phyloP scores from a whole-genome alignment of 2,113 vertebrate species.

The Archocentrus centrarchus region DNA sequence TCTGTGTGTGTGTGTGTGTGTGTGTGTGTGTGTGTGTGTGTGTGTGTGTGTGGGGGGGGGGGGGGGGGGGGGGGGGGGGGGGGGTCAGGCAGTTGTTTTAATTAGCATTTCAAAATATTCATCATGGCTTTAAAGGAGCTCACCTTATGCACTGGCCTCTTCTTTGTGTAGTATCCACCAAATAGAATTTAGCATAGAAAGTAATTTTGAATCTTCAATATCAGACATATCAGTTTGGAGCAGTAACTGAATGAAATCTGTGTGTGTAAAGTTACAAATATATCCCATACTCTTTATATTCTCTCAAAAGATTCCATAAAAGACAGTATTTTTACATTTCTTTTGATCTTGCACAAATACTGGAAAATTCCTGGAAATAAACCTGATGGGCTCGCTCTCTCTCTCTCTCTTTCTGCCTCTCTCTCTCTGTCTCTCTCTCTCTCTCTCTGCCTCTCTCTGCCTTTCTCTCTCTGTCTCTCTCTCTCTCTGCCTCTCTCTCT shows the following conservation, averaged over 20 bases:
- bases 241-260: not conserved
- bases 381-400: too few relatives aligned
- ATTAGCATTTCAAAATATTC: not conserved
- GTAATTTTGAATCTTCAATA: not conserved
- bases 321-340: not conserved
- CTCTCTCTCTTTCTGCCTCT: too few relatives aligned
- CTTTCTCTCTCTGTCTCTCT: too few relatives aligned
- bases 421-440: too few relatives aligned
- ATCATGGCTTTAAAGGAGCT: not conserved
- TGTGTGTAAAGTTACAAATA: not conserved
- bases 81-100: not conserved
- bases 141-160: not conserved
- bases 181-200: accelerated
- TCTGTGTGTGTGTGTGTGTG: too few relatives aligned
- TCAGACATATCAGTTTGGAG: not conserved
- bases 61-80: too few relatives aligned
- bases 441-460: too few relatives aligned
- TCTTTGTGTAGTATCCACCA: not conserved
- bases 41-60: too few relatives aligned
- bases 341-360: not conserved
- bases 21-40: too few relatives aligned
- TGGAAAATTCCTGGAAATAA: too few relatives aligned
- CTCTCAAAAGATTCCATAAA: not conserved
- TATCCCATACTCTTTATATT: not conserved
- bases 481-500: too few relatives aligned